Conservation (phyloP, 2,113 vertebrate species). For the Nematolebias whitei region DNA sequence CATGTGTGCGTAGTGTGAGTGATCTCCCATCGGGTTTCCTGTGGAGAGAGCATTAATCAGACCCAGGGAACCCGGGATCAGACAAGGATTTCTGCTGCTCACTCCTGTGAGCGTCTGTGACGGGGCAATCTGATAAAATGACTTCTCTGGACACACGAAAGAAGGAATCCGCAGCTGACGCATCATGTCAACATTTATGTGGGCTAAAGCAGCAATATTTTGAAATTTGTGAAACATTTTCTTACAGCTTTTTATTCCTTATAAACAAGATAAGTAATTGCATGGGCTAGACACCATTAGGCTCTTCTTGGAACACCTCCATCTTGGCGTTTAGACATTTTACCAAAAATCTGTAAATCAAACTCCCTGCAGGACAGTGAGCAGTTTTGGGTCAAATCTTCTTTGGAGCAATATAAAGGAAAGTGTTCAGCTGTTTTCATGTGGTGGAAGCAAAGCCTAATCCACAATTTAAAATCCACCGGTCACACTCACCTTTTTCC, state of each 20-base stretch:
- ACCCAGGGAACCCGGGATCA: slow-evolving; percentile 41
- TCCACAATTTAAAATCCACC: no score
- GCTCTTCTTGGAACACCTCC: background rate
- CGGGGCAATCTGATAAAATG: slow-evolving; percentile 22
- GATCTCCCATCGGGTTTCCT: slow-evolving; percentile 58
- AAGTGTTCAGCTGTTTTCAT: no score
- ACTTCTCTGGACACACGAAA: slow-evolving; percentile 22
- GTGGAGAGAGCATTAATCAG: slow-evolving; percentile 70
- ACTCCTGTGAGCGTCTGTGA: slow-evolving; percentile 2
- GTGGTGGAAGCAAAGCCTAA: no score
- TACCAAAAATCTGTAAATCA: background rate
- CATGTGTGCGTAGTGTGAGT: slow-evolving; percentile 30
- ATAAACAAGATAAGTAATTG: background rate
- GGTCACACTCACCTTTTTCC: no score
- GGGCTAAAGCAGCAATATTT: background rate
- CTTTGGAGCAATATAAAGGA: no score
- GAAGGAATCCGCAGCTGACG: no score
- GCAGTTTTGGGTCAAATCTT: no score
- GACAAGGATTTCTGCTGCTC: slow-evolving; percentile 21
- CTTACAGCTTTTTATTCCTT: background rate
- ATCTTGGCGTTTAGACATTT: background rate
- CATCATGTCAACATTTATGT: no score
- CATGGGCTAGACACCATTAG: background rate
- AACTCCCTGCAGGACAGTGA: no score
- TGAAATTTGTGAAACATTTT: background rate